These are phyloP conservation scores for Melopsittacus undulatus DNA, from an alignment of 2,797 vertebrate genomes.

Conservation along the genomic window DNA sequence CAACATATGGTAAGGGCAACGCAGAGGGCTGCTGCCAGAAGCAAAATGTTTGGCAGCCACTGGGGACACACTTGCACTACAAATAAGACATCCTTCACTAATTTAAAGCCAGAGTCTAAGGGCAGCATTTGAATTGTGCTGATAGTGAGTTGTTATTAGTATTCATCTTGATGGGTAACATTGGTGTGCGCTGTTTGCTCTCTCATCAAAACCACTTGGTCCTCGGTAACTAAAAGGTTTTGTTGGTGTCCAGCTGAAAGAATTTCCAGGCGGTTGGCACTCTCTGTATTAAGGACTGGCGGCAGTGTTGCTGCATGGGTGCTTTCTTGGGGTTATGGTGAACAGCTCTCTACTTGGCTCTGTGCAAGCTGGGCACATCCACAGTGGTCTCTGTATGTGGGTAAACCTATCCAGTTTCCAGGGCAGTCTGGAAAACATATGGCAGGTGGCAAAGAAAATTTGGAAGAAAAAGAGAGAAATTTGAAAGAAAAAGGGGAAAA, in stretches of 20 bases:
- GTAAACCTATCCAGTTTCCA: neutral
- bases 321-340: neutral
- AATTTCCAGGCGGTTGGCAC: neutral
- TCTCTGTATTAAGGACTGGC: neutral
- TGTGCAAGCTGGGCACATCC: neutral
- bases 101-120: neutral
- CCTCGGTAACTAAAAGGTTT: neutral
- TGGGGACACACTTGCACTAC: neutral
- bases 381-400: neutral
- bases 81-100: neutral
- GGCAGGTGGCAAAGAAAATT: neutral
- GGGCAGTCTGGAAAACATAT: neutral
- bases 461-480: too few species aligned
- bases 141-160: neutral
- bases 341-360: neutral
- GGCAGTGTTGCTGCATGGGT: neutral
- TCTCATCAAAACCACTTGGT: neutral
- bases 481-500: neutral
- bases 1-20: neutral
- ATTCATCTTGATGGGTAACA: neutral
- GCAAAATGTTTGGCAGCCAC: neutral
- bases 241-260: neutral
- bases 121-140: neutral
- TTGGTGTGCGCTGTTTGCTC: neutral
- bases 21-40: neutral